These are phyloP conservation scores for Copidosoma aretas DNA, from an alignment of 2,888 invertebrate genomes.

Conservation along the genomic window DNA sequence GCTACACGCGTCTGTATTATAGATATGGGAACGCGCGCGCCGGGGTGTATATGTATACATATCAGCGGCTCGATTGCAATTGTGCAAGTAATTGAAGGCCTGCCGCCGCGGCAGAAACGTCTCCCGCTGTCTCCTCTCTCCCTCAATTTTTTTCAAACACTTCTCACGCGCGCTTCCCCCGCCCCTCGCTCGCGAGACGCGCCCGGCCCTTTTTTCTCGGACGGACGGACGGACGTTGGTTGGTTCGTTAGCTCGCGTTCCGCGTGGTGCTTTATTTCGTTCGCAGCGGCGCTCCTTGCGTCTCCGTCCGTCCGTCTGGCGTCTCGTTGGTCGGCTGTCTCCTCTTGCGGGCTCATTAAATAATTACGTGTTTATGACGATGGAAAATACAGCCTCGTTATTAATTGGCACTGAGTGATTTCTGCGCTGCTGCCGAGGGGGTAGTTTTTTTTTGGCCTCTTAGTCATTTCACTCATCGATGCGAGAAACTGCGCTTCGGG, in stretches of 20 bases:
- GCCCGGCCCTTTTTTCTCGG: not conserved
- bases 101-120: conserved; percentile 32
- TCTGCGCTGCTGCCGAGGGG: too few relatives aligned
- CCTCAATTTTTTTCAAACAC: conserved; percentile 17
- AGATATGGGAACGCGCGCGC: too few relatives aligned
- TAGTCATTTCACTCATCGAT: too few relatives aligned
- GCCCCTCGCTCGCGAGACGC: not conserved
- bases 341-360: conserved; percentile 9
- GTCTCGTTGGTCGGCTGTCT: too few relatives aligned
- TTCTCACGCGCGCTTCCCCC: conserved; percentile 10
- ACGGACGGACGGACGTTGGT: not conserved
- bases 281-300: not conserved
- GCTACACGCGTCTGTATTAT: too few relatives aligned
- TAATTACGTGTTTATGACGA: conserved; percentile 5
- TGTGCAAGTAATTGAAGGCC: conserved; percentile 51
- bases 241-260: not conserved
- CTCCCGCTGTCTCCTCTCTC: not conserved
- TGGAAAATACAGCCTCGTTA: not conserved
- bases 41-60: too few relatives aligned
- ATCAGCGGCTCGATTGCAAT: conserved; percentile 47
- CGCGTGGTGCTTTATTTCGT: not conserved
- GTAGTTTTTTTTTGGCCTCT: too few relatives aligned
- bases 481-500: too few relatives aligned
- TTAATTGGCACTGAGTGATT: not conserved
- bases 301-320: too few relatives aligned